These are phyloP conservation scores for Phaethornis superciliosus DNA, from an alignment of 2,113 vertebrate genomes.

Conservation along the genomic window DNA sequence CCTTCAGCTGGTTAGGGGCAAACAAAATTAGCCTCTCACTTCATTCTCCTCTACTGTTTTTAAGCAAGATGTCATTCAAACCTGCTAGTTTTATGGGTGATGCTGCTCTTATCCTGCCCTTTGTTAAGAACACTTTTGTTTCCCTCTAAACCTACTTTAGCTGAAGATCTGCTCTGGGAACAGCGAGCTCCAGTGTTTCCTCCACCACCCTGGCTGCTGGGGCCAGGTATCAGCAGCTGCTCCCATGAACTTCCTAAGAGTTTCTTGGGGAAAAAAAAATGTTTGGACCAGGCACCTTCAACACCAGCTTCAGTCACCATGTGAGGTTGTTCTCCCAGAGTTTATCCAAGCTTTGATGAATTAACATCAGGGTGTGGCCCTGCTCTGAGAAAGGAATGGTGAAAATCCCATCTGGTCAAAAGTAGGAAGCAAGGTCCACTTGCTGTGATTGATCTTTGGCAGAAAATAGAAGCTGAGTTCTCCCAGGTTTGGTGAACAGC, in stretches of 20 bases:
- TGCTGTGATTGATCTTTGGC: not conserved
- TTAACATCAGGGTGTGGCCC: not conserved
- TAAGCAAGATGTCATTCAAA: not conserved
- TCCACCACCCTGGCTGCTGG: fast-evolving
- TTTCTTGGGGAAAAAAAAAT: not conserved
- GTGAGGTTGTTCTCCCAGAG: not conserved
- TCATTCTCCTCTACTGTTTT: not conserved
- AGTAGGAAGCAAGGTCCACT: not conserved
- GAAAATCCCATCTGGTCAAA: not conserved
- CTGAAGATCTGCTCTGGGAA: not conserved
- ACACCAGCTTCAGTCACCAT: not conserved
- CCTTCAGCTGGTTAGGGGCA: not conserved
- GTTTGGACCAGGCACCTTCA: not conserved
- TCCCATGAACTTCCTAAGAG: not conserved
- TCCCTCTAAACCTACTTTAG: not conserved
- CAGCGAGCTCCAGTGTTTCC: not conserved
- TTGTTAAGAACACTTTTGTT: not conserved
- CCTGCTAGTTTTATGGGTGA: not conserved
- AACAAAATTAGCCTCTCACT: not conserved
- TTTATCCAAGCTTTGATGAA: not conserved
- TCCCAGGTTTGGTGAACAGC: not conserved
- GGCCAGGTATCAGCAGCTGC: not conserved
- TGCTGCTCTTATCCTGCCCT: not conserved
- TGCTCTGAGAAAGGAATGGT: not conserved
- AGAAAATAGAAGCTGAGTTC: not conserved